phyloP scores from a whole-genome alignment of 1,140 invertebrate species.

The Heliothis virescens region DNA sequence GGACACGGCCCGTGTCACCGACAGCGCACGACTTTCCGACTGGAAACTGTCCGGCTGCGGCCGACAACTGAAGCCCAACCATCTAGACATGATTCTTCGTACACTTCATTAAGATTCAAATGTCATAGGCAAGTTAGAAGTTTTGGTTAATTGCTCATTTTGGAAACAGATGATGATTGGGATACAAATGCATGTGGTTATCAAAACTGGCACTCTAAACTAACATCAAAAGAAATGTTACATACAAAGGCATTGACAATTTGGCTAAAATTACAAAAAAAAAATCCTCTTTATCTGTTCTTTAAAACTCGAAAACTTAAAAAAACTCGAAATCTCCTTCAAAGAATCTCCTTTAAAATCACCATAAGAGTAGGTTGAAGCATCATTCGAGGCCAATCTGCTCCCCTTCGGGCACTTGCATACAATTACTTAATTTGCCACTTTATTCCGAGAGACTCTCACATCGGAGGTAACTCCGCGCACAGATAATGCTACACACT shows the following conservation, averaged over 20 bases:
- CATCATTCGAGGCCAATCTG: slow-evolving; percentile 38
- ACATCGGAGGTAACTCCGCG: slow-evolving; percentile 17
- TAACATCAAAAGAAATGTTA: too few relatives aligned
- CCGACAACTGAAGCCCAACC: slow-evolving; percentile 39
- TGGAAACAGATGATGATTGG: too few relatives aligned
- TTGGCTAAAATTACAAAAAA: too few relatives aligned
- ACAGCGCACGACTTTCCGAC: slow-evolving; percentile 60
- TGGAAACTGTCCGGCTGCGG: slow-evolving; percentile 57
- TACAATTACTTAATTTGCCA: slow-evolving; percentile 49
- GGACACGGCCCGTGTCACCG: slow-evolving; percentile 53
- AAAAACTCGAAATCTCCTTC: too few relatives aligned
- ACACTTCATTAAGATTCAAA: slow-evolving; percentile 62
- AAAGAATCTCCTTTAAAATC: slow-evolving; percentile 9
- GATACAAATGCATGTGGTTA: too few relatives aligned
- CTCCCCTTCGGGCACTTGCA: slow-evolving; percentile 45
- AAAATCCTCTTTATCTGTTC: not conserved
- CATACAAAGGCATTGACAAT: too few relatives aligned
- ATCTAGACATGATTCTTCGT: slow-evolving; percentile 35
- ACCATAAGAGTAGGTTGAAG: slow-evolving; percentile 21
- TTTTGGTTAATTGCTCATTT: not conserved
- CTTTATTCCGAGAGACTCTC: slow-evolving; percentile 41
- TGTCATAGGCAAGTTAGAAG: not conserved
- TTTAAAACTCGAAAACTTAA: not conserved
- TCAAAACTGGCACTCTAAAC: too few relatives aligned
- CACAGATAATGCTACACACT: slow-evolving; percentile 37